These are phyloP conservation scores for Epinotia bilunana DNA, from an alignment of 2,888 invertebrate species.

Conservation along the genomic window DNA sequence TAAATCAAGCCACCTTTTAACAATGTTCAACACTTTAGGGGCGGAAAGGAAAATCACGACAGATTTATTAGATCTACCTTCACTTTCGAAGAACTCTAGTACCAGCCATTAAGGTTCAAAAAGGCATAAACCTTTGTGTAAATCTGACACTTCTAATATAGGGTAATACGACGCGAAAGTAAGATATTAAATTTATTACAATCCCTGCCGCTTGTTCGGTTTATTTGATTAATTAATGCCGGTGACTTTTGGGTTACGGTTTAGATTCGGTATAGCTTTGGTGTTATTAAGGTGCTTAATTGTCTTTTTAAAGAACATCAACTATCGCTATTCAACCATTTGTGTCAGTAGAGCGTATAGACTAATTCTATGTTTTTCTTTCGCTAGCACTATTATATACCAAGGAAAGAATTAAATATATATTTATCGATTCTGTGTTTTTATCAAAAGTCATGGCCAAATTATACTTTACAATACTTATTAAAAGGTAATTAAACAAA, in stretches of 20 bases:
- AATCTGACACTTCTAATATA: background rate
- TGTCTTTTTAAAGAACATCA: too few relatives aligned
- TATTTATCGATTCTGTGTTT: too few relatives aligned
- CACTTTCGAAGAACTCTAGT: background rate
- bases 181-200: background rate
- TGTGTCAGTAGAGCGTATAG: too few relatives aligned
- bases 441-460: too few relatives aligned
- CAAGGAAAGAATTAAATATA: too few relatives aligned
- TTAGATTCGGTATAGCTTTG: background rate
- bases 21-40: background rate
- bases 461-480: too few relatives aligned
- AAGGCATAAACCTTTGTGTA: background rate
- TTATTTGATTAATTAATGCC: background rate
- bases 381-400: too few relatives aligned
- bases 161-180: background rate
- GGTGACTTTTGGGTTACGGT: background rate
- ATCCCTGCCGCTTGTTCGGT: background rate
- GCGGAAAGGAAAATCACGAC: background rate
- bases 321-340: too few relatives aligned
- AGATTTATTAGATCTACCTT: background rate
- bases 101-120: background rate
- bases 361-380: too few relatives aligned
- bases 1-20: constrained; percentile 22
- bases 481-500: too few relatives aligned
- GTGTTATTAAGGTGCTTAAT: too few relatives aligned